Conservation (phyloP, 2,888 invertebrate species). For the Idaea biselata region DNA sequence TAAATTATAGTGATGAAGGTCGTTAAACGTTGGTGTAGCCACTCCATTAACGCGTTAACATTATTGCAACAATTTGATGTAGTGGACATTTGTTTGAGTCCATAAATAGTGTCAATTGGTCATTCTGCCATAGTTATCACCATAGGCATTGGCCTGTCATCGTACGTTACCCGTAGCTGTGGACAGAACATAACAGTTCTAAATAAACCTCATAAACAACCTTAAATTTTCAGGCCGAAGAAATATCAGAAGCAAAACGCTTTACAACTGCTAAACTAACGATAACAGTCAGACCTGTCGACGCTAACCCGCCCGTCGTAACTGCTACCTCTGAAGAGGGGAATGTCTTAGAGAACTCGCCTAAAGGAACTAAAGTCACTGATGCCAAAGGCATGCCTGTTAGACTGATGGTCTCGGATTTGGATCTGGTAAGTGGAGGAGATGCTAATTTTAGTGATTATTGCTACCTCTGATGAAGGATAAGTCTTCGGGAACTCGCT, state of each 20-base stretch:
- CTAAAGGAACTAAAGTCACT: constrained; percentile 89
- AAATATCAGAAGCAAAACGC: constrained; percentile 87
- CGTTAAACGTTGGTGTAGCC: too few species aligned
- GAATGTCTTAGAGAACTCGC: constrained; percentile 91
- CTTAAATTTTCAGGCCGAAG: constrained; percentile 84
- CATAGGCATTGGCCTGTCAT: too few species aligned
- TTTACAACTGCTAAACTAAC: constrained; percentile 91
- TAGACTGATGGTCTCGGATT: constrained; percentile 88
- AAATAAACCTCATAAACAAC: background rate
- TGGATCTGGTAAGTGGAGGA: constrained; percentile 87
- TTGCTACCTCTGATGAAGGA: constrained; percentile 86
- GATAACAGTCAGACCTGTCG: constrained; percentile 91
- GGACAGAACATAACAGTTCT: too few species aligned
- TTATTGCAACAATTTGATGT: too few species aligned
- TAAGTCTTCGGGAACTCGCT: constrained; percentile 92
- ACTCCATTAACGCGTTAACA: too few species aligned
- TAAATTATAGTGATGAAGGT: too few species aligned
- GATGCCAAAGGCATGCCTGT: constrained; percentile 85
- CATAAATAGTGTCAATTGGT: too few species aligned
- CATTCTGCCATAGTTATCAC: too few species aligned
- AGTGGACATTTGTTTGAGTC: too few species aligned
- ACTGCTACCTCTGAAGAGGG: constrained; percentile 86
- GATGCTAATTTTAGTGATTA: constrained; percentile 57
- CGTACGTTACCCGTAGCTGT: too few species aligned
- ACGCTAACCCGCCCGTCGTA: constrained; percentile 91